Evolutionary conservation across 2,888 invertebrate genomes (phyloP), one percentile per base, ranked within the genome.

Genomic region (Galeopsomyia nigrocyanea): DNA sequence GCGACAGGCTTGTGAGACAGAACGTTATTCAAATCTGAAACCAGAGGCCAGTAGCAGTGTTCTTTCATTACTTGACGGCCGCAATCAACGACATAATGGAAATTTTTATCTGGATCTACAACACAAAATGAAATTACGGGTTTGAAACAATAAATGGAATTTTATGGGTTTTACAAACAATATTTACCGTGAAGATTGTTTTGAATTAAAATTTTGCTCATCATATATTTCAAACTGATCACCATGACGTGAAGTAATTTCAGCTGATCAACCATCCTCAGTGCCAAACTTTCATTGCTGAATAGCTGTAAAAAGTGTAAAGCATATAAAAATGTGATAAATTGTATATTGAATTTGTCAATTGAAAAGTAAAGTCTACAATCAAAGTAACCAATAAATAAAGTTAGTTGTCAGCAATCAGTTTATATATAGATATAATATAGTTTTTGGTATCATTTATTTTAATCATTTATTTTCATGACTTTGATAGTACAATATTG

Each of bases 41-140:
- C 97, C 9, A 98, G 89, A 0, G 98, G 98, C 98, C 98, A 99
- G 87, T 98, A 98, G 87, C 97, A 97, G 86, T 99, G 98, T 83
- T 98, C 96, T 88, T 96, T 97, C 96, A 99, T 97, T 22, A 97
- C 95, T 73, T 94, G 90, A 77, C 93, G 90, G 16, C 93, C 94
- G 85, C 98, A 98, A 85, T 98, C 96, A 62, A 98, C 97, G 22
- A 98, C 97, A 81, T 91, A 92, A 86, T 97, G 97, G 81, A 92
- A 93, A 85, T 96, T 96, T 82, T 91, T 92, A 22, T 90, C 90
- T 2, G 92, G 90, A 87, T 94, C 92, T 93, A 79, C 51, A 80
- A 67, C 13, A 39, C 5, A 39, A 39, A 39, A 39, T 39, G 26
- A 13, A n/a, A 65, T 9, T 1, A 53, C 19, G 17, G 17, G 14